Evolutionary conservation across 2,113 vertebrate genomes (phyloP).

Genomic region (Podarcis cretensis): DNA sequence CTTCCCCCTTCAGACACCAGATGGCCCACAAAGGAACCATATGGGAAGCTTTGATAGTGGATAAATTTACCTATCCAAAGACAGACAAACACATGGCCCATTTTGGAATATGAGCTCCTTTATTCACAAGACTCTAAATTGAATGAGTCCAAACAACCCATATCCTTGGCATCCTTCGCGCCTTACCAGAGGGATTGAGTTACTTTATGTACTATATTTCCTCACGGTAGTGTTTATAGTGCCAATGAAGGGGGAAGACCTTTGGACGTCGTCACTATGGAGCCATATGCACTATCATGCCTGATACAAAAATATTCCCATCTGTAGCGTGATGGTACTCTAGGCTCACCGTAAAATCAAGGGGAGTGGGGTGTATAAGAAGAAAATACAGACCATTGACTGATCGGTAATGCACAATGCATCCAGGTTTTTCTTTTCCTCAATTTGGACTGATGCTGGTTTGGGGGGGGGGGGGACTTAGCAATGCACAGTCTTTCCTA

Average conservation of each 20-base stretch:
- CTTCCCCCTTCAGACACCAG: not conserved
- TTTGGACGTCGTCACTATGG: conserved; percentile 41
- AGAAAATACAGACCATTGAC: conserved; percentile 35
- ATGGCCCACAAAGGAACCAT: not conserved
- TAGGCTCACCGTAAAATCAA: conserved; percentile 24
- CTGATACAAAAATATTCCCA: conserved; percentile 58
- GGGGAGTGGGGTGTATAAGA: conserved; percentile 9
- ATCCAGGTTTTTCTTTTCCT: too few relatives aligned
- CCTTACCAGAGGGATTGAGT: conserved; percentile 53
- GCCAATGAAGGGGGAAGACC: conserved; percentile 54
- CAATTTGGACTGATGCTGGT: too few relatives aligned
- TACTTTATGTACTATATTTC: conserved; percentile 57
- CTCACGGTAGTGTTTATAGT: conserved; percentile 67
- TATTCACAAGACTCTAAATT: conserved; percentile 42
- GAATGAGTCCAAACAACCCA: conserved; percentile 42
- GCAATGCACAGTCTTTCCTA: too few relatives aligned
- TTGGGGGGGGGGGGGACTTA: too few relatives aligned
- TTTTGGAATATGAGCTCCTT: conserved; percentile 33
- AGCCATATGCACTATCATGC: conserved; percentile 60
- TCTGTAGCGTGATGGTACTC: conserved; percentile 28
- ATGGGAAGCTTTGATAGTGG: not conserved
- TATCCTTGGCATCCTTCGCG: conserved; percentile 49
- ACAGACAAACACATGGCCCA: conserved; percentile 47
- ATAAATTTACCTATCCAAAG: conserved; percentile 56
- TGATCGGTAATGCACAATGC: conserved; percentile 55